A percentile compares a stretch with the other conserved stretches of the same genome.
Evolutionary conservation across 2,797 vertebrate genomes (phyloP).

Genomic region (Luscinia luscinia): DNA sequence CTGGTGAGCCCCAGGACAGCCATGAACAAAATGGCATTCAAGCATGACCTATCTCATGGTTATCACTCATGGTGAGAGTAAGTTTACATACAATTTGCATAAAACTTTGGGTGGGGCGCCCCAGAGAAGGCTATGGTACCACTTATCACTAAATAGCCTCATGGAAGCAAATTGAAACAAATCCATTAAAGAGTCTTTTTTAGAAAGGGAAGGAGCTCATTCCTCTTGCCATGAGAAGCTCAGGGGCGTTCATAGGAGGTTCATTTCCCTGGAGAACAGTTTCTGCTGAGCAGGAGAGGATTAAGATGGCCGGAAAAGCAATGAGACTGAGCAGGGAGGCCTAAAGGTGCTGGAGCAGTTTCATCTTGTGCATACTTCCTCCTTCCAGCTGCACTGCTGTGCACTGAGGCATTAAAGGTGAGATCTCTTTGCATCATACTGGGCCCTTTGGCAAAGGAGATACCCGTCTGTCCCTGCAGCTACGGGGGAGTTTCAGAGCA

Average conservation of each 20-base stretch:
- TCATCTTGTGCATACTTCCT: constrained; percentile 13
- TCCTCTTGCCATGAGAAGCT: neutral
- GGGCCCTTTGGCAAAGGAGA: neutral
- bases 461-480: neutral
- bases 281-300: neutral
- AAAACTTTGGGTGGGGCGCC: neutral
- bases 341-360: neutral
- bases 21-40: neutral
- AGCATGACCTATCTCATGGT: neutral
- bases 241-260: neutral
- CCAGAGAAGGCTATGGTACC: neutral
- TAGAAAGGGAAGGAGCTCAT: neutral
- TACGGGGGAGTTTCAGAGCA: neutral
- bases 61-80: neutral
- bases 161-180: neutral
- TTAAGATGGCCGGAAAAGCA: neutral
- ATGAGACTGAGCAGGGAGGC: neutral
- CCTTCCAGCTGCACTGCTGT: constrained; percentile 14
- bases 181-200: neutral
- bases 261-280: neutral
- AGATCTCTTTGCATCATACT: neutral
- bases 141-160: neutral
- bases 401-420: neutral
- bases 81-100: constrained; percentile 35
- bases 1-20: neutral